Conservation (phyloP, 2,113 vertebrate species). For the Heliornis fulica region DNA sequence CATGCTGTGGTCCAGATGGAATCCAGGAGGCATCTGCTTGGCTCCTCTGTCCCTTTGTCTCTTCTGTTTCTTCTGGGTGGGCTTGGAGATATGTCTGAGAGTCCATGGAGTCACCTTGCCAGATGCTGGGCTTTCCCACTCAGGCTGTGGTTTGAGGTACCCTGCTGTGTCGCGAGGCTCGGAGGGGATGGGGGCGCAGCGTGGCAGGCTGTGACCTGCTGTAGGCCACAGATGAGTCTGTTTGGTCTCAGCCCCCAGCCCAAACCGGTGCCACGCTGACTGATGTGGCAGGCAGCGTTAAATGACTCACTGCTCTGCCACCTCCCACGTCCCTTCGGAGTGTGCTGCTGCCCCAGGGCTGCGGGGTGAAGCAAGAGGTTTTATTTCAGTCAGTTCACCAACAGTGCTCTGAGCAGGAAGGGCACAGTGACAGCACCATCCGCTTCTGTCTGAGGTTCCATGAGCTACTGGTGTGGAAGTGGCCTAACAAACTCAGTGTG, state of each 20-base stretch:
- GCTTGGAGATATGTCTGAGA: not conserved
- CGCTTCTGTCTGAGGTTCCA: not conserved
- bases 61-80: not conserved
- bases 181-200: not conserved
- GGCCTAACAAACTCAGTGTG: rapidly evolving
- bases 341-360: not conserved
- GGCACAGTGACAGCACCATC: not conserved
- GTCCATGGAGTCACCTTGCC: not conserved
- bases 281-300: not conserved
- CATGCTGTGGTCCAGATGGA: rapidly evolving
- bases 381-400: not conserved
- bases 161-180: not conserved
- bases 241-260: not conserved
- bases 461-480: not conserved
- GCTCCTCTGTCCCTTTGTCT: not conserved
- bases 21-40: not conserved
- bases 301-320: not conserved
- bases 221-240: not conserved
- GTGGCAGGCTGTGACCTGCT: not conserved
- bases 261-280: not conserved
- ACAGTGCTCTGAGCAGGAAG: not conserved
- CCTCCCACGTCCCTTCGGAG: not conserved
- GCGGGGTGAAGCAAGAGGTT: not conserved
- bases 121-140: not conserved
- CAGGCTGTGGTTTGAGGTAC: not conserved